Conservation (phyloP, 2,113 vertebrate species). For the Cnemophilus loriae region DNA sequence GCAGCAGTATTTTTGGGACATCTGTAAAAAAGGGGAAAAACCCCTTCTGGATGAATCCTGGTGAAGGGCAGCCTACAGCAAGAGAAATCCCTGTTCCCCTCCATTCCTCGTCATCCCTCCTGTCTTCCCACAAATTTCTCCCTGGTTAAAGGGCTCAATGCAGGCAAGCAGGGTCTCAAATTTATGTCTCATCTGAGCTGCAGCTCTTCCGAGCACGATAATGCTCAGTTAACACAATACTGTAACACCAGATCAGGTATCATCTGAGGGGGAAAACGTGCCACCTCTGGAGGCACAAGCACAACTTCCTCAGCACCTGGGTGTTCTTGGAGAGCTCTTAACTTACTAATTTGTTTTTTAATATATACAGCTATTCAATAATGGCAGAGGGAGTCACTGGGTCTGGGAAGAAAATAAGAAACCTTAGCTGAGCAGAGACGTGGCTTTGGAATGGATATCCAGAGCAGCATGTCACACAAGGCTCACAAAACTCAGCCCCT, state of each 20-base stretch:
- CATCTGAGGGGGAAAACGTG: neutral
- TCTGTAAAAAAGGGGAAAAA: neutral
- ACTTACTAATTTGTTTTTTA: conserved; percentile 4
- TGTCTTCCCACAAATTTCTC: neutral
- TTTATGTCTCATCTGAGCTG: neutral
- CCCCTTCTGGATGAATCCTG: rapidly evolving
- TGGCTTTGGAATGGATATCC: neutral
- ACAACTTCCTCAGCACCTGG: conserved; percentile 20
- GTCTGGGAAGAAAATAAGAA: neutral
- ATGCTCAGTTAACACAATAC: neutral
- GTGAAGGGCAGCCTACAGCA: neutral
- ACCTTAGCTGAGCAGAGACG: neutral
- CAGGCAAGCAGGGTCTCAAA: neutral
- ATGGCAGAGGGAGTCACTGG: neutral
- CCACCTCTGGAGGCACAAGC: neutral
- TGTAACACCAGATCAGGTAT: neutral
- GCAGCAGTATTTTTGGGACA: neutral
- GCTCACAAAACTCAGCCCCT: neutral
- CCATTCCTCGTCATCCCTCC: neutral
- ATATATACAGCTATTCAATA: neutral
- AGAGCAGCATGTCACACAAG: neutral
- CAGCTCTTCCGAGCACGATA: neutral
- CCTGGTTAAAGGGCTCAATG: neutral
- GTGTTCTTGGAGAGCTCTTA: conserved; percentile 12
- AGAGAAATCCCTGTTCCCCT: neutral